Conservation (phyloP, 2,888 invertebrate genomes). For the Piscicola geometra region DNA sequence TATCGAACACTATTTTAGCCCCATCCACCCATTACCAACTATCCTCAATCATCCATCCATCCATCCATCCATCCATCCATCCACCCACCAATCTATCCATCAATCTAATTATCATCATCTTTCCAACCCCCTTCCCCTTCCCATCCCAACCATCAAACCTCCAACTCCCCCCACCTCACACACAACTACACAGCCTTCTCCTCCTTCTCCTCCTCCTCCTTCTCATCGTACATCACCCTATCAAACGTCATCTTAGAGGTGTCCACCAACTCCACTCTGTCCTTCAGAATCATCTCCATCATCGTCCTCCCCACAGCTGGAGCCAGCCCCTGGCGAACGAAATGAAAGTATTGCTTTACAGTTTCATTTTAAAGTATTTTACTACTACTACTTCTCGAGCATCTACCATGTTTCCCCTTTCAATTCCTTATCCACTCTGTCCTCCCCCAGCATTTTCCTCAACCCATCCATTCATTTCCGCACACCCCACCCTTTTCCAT, state of each 20-base stretch:
- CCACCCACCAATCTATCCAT: neutral
- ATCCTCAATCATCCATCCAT: neutral
- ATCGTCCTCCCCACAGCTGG: neutral
- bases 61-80: neutral
- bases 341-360: neutral
- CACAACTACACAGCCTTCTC: no score
- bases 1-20: no score
- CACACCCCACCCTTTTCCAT: no score
- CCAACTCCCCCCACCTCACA: no score
- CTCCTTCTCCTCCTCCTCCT: neutral
- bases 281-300: conserved; percentile 4
- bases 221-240: neutral
- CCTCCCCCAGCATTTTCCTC: no score
- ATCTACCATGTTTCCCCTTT: no score
- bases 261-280: neutral
- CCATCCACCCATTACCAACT: neutral
- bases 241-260: neutral
- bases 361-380: no score
- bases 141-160: no score
- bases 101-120: neutral
- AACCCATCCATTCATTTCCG: no score
- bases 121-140: neutral
- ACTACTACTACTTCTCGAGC: no score
- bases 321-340: neutral
- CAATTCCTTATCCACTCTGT: no score